Evolutionary conservation across 2,797 vertebrate species (phyloP), one percentile per base, ranked within the genome.

Genomic region (Bovichtus diacanthus): DNA sequence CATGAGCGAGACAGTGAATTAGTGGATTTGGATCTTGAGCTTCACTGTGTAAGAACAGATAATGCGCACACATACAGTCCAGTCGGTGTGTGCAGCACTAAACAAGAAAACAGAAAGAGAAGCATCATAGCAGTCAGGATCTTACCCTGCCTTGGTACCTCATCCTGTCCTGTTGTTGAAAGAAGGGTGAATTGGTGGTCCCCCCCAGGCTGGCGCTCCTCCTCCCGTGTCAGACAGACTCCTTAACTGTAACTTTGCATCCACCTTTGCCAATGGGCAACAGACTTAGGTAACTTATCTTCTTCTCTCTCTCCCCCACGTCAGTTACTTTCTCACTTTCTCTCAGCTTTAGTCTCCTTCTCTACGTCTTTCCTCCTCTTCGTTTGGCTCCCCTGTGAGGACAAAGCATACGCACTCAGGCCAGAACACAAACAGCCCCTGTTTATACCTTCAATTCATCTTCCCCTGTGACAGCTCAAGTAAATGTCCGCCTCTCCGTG

Each of bases 91-190:
- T 64, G 66, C 38, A 38, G 47, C 51, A 60, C 29, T 34, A n/a
- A 36, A 59, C 36, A 63, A 79, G 13, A 55, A 74, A 67, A 76
- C 46, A 81, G 41, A 70, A 73, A 46, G 86, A 81, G 23, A 19
- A 80, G 70, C 84, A 87, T 81, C 64, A 63, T 46, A 64, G 78
- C 21, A 23, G 18, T 71, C 43, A 18, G 51, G 81, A 76, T 74
- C 94, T 94, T 95, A 95, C 94, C 93, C 91, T 91, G 84, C 82
- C 91, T 81, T 92, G 93, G 88, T 95, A 94, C 86, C 93, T 95
- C 94, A 95, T 94, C 86, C 87, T 93, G 87, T 85, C 76, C 76
- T 78, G 66, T 82, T 84, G 74, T 82, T 78, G 79, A 49, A 88
- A 73, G 71, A 69, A 68, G 73, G 78, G 64, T 70, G 71, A 82